Conservation (phyloP, 2,888 invertebrate genomes). For the Heliconius sara region DNA sequence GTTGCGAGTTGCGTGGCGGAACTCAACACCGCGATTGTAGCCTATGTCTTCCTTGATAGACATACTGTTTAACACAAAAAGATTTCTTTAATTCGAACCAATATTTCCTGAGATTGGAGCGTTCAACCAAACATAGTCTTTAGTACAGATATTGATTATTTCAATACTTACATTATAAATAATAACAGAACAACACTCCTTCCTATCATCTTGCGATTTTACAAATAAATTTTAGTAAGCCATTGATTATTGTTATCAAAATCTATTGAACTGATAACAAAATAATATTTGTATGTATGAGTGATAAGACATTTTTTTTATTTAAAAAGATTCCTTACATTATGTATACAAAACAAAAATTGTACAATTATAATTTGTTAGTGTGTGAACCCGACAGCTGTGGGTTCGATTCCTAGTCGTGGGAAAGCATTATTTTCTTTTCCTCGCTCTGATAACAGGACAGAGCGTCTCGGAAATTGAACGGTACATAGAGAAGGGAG, state of each 20-base stretch:
- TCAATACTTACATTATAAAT: slow-evolving; percentile 39
- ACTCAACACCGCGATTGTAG: no score
- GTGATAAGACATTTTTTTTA: neutral
- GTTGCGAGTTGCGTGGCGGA: no score
- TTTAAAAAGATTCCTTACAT: neutral
- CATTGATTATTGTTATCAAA: slow-evolving; percentile 33
- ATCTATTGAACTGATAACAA: slow-evolving; percentile 26
- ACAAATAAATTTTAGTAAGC: slow-evolving; percentile 23
- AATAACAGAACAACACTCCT: slow-evolving; percentile 28
- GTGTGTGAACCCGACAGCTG: no score
- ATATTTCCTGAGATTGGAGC: neutral
- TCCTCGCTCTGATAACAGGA: neutral
- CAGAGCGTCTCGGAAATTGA: neutral
- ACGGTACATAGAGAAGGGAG: neutral
- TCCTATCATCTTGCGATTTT: slow-evolving; percentile 10
- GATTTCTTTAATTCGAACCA: neutral
- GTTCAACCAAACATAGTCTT: neutral
- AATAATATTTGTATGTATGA: neutral
- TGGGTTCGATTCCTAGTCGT: no score
- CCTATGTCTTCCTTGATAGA: no score
- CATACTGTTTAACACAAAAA: no score
- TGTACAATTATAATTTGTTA: no score
- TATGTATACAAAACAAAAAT: neutral
- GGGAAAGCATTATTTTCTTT: neutral
- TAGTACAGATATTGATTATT: neutral